These are phyloP conservation scores for Drosophila willistoni DNA, from an alignment of 1,140 invertebrate species.

Conservation along the genomic window DNA sequence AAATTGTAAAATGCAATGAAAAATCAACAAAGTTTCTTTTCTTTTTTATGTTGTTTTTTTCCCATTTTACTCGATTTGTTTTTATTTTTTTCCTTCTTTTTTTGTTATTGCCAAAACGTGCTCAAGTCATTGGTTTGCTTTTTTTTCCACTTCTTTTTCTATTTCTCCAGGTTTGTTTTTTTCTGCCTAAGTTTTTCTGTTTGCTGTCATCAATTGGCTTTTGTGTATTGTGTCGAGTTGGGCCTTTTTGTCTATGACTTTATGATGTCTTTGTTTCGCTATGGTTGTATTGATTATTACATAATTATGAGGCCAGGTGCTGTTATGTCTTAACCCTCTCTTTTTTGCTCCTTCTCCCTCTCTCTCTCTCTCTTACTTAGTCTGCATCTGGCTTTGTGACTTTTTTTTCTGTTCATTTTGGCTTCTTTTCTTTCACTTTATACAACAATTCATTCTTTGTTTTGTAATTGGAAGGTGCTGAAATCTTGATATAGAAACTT, in stretches of 20 bases:
- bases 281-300: constrained; percentile 57
- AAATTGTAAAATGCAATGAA: constrained; percentile 40
- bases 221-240: constrained; percentile 33
- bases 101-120: constrained; percentile 42
- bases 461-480: constrained; percentile 67
- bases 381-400: neutral
- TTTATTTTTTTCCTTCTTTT: neutral
- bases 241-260: constrained; percentile 45
- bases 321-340: constrained; percentile 12
- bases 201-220: constrained; percentile 55
- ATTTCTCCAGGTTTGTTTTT: constrained; percentile 19
- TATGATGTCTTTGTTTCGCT: constrained; percentile 44
- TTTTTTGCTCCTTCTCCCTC: too few relatives aligned
- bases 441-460: constrained; percentile 32
- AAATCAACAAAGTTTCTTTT: constrained; percentile 14
- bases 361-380: neutral
- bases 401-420: constrained; percentile 24
- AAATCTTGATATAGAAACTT: constrained; percentile 70
- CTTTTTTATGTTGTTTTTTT: constrained; percentile 5
- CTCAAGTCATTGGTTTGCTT: constrained; percentile 41
- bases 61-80: neutral
- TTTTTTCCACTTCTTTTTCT: constrained; percentile 28
- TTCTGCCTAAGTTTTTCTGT: constrained; percentile 1
- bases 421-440: constrained; percentile 22
- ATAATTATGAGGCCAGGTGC: constrained; percentile 55